Base-by-base conservation (phyloP, 2,797 vertebrate species). In the Epinephelus coioides region DNA sequence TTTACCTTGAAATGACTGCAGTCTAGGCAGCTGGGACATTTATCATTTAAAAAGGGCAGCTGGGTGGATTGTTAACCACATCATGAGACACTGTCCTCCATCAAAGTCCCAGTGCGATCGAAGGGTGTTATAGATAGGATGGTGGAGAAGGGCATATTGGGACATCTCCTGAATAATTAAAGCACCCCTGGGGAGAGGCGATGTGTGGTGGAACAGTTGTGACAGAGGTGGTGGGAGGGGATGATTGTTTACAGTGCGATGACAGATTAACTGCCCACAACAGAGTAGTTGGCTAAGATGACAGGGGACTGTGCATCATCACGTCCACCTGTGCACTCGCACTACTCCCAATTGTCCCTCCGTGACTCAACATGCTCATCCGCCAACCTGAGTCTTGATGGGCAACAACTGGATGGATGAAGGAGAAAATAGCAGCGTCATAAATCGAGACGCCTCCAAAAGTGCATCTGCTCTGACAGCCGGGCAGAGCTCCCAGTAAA, bases 31-130 rank as follows among this genome's bases (percentile, higher is more conserved):
- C 21, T 21, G 43, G 38, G 69, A 47, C 14, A 78, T 89, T 87
- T 56, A 57, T 91, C 74, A 81, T 74, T 65, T 81, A 50, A 66
- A 91, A 93, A 91, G 81, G 87, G 79, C 86, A 65, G 55, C 76
- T 81, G 69, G 50, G 69, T 84, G 78, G 78, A 86, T 63, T 72
- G 67, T 79, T 78, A 55, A 44, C 55, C 60, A 74, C 75, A 76
- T 78, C 15, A 65, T 44, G 76, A 86, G 64, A 68, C 69, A 44
- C 65, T 49, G 54, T 51, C 72, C 72, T 89, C 87, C 74, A 87
- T 90, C 86, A 90, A 81, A 79, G 81, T 82, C 57, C 50, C 1
- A 0, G 62, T 30, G 59, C 9, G 2, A 86, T 80, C 47, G 83
- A 90, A 82, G 44, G 46, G 46, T 25, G 61, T 69, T 59, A 76